A percentile compares a stretch with the other conserved stretches of the same genome.
These are phyloP conservation scores for Clamator glandarius DNA, from an alignment of 2,797 vertebrate species.

Conservation along the genomic window DNA sequence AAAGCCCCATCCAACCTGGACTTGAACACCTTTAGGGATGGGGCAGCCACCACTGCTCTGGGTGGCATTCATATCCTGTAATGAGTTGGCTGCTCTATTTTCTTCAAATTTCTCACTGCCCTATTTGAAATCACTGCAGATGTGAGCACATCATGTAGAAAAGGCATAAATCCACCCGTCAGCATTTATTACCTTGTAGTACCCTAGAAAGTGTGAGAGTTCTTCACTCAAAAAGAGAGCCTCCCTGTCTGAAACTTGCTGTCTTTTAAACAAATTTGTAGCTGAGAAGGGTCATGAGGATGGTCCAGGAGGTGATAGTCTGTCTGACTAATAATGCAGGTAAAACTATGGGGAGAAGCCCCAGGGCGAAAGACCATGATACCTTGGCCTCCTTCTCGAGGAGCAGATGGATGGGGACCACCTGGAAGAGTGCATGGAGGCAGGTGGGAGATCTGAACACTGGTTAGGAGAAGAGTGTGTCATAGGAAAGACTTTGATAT, in stretches of 20 bases:
- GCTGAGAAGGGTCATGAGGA: neutral
- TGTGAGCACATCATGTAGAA: neutral
- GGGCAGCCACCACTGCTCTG: no score
- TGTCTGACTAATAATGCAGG: neutral
- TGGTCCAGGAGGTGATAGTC: neutral
- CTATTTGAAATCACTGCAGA: neutral
- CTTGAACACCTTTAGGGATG: no score
- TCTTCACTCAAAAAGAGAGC: neutral
- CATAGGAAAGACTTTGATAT: neutral
- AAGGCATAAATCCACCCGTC: neutral
- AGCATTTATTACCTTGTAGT: neutral
- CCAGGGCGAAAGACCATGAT: neutral
- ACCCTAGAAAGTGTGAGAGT: neutral
- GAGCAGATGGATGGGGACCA: neutral
- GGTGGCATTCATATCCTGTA: neutral
- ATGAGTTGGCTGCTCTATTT: neutral
- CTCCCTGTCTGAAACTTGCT: neutral
- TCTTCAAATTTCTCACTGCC: neutral
- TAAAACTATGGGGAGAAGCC: neutral
- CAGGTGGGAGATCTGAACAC: neutral
- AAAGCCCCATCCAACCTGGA: no score
- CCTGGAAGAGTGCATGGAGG: neutral
- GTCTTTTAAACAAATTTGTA: neutral
- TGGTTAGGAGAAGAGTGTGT: neutral
- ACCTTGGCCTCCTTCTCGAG: neutral